phyloP scores from a whole-genome alignment of 2,113 vertebrate genomes.

The Platysteira castanea region DNA sequence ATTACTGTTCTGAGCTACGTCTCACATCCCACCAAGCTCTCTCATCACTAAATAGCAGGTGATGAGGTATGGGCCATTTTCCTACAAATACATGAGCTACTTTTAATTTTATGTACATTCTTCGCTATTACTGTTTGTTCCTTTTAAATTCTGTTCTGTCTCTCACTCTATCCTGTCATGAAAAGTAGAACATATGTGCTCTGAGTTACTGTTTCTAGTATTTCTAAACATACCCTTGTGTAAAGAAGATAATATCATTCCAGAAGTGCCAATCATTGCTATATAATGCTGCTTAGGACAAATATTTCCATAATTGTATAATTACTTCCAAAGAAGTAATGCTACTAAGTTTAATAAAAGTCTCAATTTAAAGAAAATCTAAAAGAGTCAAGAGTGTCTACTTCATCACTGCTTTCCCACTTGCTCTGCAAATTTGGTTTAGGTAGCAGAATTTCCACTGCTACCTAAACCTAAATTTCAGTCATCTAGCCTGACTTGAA shows the following conservation, averaged over 20 bases:
- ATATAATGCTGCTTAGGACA: background rate
- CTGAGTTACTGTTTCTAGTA: background rate
- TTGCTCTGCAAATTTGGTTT: background rate
- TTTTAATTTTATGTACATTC: background rate
- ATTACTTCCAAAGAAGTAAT: background rate
- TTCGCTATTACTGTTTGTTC: background rate
- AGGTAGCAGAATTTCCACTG: background rate
- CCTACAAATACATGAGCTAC: background rate
- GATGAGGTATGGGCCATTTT: background rate
- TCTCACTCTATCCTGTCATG: background rate
- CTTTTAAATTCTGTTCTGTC: background rate
- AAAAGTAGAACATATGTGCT: background rate
- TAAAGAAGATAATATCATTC: background rate
- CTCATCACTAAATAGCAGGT: background rate
- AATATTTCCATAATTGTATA: background rate
- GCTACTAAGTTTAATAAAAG: background rate
- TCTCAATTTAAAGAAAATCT: background rate
- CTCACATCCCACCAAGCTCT: background rate
- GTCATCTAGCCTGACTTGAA: background rate
- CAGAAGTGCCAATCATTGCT: background rate
- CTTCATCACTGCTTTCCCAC: background rate
- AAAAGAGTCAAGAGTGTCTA: background rate
- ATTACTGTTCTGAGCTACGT: background rate
- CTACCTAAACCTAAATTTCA: too few relatives aligned
- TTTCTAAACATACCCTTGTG: background rate